These are phyloP conservation scores for Luehdorfia chinensis DNA, from an alignment of 1,140 invertebrate species.

Conservation along the genomic window DNA sequence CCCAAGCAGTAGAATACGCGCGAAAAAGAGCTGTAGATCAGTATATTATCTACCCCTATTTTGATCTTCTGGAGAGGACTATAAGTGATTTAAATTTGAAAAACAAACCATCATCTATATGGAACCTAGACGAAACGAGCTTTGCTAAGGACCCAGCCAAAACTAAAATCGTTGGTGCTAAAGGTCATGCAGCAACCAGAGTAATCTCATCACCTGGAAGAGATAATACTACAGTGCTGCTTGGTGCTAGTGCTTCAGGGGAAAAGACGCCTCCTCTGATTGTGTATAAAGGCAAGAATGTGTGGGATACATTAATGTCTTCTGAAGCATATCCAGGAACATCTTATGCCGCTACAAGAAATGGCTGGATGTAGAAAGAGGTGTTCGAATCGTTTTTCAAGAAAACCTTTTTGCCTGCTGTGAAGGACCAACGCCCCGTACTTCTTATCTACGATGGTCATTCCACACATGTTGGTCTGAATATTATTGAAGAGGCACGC, in stretches of 20 bases:
- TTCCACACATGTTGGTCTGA: conserved; percentile 25
- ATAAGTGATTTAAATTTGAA: conserved; percentile 26
- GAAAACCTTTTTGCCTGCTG: conserved; percentile 22
- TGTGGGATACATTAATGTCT: conserved; percentile 31
- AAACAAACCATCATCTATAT: conserved; percentile 31
- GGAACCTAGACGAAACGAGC: conserved; percentile 44
- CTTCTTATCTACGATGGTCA: conserved; percentile 37
- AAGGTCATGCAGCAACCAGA: conserved; percentile 18
- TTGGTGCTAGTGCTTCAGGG: conserved; percentile 14
- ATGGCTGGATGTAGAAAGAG: conserved; percentile 26
- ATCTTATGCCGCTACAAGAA: conserved; percentile 26
- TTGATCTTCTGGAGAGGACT: conserved; percentile 29
- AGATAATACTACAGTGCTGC: conserved; percentile 17
- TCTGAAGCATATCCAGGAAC: conserved; percentile 23
- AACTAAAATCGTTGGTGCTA: conserved; percentile 35
- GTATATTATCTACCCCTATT: conserved; percentile 34
- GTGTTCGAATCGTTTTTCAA: conserved; percentile 23
- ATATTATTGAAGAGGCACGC: conserved; percentile 30
- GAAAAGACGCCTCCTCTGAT: conserved; percentile 34
- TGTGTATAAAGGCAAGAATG: conserved; percentile 35
- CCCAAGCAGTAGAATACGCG: conserved; percentile 47
- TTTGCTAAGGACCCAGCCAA: conserved; percentile 34
- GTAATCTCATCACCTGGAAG: conserved; percentile 6
- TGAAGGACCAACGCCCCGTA: conserved; percentile 24
- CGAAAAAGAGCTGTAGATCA: conserved; percentile 40